These are phyloP conservation scores for Colinus virginianus DNA, from an alignment of 2,113 vertebrate genomes.

Conservation along the genomic window DNA sequence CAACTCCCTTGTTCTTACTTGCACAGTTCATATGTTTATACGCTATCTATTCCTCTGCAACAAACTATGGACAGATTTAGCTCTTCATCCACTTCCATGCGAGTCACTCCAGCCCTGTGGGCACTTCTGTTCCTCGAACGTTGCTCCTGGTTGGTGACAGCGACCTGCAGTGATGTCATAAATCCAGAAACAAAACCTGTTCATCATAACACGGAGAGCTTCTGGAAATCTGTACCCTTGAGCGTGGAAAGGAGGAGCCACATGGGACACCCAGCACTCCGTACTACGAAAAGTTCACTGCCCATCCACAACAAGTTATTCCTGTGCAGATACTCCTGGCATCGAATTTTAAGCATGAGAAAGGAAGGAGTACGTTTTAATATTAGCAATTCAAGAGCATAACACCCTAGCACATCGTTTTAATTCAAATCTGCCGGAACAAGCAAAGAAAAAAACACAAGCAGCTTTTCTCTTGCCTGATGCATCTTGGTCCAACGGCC, in stretches of 20 bases:
- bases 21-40: neutral
- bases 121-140: neutral
- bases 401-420: slow-evolving; percentile 3
- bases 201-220: neutral
- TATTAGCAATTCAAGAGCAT: slow-evolving; percentile 12
- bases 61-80: neutral
- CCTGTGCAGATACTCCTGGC: neutral
- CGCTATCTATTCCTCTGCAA: neutral
- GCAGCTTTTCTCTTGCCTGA: slow-evolving; percentile 45
- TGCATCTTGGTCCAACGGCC: slow-evolving; percentile 38
- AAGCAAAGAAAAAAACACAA: neutral
- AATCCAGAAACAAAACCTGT: neutral
- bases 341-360: neutral
- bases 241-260: neutral
- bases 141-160: neutral
- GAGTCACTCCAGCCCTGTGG: neutral
- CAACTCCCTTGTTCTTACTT: neutral
- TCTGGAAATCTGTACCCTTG: neutral
- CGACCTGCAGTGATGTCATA: neutral
- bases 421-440: slow-evolving; percentile 39
- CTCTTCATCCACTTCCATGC: neutral
- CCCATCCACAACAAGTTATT: neutral
- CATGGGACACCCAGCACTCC: neutral
- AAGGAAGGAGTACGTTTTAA: neutral
- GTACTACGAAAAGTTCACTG: neutral